Evolutionary conservation across 53 echinoderm and acorn worm species (phyloP), one percentile per base, ranked within the genome.

Genomic region (Hippasteria phrygiana): DNA sequence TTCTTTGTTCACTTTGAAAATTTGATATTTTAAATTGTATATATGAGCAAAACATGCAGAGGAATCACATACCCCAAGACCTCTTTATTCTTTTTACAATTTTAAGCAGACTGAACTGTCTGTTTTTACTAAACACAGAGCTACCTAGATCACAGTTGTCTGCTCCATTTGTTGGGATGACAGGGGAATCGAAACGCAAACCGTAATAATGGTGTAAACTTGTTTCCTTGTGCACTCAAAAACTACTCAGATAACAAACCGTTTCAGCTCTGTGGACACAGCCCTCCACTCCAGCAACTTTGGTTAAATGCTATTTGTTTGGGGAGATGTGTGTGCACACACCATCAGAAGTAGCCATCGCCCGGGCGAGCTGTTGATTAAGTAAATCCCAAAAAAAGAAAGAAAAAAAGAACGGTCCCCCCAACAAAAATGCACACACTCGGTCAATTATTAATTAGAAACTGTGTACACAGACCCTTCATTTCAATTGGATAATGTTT

Each of bases 391-490:
- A 45, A 74, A 46, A 74, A 10, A 47, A 47, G 47, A 74, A 67
- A 35, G 26, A 75, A 22, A 75, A 31, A 33, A 50, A 74, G 51
- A 51, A 10, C 36, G 59, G 20, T 36, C 38, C 38, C 27, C 24
- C 22, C 2, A 1, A 66, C 4, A 12, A 26, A 14, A 41, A 55
- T n/a, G 33, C 55, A 45, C 48, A 82, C 64, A 48, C 83, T 85
- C 36, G 50, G 85, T 85, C 85, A 85, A 85, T 85, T 85, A 85
- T 85, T 85, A 85, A 70, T 85, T 85, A 85, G 85, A 37, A 50
- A 47, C 53, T 85, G 24, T 85, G 69, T 69, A 71, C 85, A 50
- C n/a, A 85, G 51, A 22, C 71, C 71, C 69, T 85, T 71, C 48
- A 85, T 24, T 51, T 64, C 85, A 85, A 85, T 85, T 85, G 85